phyloP scores from a whole-genome alignment of 2,888 invertebrate genomes.

The Plebejus anna region DNA sequence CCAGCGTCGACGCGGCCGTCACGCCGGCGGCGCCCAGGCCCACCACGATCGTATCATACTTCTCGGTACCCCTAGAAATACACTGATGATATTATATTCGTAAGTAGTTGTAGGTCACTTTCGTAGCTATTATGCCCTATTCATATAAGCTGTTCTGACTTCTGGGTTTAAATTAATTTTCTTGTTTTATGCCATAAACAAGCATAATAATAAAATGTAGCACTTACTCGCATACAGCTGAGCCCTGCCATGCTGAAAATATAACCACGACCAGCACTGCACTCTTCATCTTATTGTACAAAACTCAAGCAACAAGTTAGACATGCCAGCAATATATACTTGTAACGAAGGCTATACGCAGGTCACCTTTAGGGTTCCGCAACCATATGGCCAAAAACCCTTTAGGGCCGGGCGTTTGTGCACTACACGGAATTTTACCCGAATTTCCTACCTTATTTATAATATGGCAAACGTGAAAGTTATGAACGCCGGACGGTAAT shows the following conservation, averaged over 20 bases:
- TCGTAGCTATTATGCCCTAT: no score
- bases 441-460: no score
- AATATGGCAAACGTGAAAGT: no score
- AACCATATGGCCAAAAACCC: no score
- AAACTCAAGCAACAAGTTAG: neutral
- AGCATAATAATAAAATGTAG: neutral
- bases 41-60: constrained; percentile 60
- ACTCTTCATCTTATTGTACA: neutral
- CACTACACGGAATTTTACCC: no score
- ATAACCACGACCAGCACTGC: neutral
- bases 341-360: neutral
- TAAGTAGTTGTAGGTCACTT: no score
- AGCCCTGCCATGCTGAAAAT: neutral
- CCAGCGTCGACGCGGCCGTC: constrained; percentile 53
- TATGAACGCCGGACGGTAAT: no score
- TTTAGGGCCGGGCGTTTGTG: no score
- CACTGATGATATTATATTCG: no score
- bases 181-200: no score
- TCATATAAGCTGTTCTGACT: no score
- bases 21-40: constrained; percentile 60
- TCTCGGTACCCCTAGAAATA: neutral
- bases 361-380: neutral
- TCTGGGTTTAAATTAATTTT: no score
- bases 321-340: neutral
- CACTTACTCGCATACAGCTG: neutral